A percentile compares a stretch with the other conserved stretches of the same genome.
Evolutionary conservation across 2,113 vertebrate genomes (phyloP).

Genomic region (Antennarius striatus): DNA sequence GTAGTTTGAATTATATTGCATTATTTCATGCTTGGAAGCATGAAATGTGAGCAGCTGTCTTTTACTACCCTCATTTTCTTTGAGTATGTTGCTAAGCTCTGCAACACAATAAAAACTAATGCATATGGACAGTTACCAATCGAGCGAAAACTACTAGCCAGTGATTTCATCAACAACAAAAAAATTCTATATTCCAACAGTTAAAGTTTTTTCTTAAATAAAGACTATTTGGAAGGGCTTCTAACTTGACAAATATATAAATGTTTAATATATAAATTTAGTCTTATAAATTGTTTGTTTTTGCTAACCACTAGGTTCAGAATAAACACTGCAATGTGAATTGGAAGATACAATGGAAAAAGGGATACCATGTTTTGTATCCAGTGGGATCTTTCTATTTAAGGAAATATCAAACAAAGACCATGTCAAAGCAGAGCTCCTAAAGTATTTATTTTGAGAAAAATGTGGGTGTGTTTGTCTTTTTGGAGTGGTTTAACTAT

Average conservation of each 20-base stretch:
- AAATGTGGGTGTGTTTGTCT: too few species aligned
- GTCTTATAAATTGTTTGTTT: not conserved
- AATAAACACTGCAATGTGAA: not conserved
- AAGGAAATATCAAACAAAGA: too few species aligned
- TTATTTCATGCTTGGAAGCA: not conserved
- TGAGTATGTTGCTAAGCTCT: not conserved
- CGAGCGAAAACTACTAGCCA: too few species aligned
- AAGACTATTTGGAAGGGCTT: too few species aligned
- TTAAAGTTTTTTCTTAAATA: not conserved
- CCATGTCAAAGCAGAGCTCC: not conserved
- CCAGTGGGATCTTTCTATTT: too few species aligned
- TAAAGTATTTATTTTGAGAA: not conserved
- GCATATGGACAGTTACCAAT: not conserved
- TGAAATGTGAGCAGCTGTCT: not conserved
- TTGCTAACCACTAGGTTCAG: not conserved
- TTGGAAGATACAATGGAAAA: too few species aligned
- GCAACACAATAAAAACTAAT: not conserved
- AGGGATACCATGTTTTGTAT: too few species aligned
- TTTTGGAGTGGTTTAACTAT: too few species aligned
- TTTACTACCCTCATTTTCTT: not conserved
- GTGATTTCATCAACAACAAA: too few species aligned
- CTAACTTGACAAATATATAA: too few species aligned
- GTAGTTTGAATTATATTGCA: conserved; percentile 2
- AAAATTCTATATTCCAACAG: too few species aligned
- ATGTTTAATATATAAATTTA: not conserved